Base-by-base conservation (phyloP, 2,113 vertebrate species). In the Hippocampus barbouri region DNA sequence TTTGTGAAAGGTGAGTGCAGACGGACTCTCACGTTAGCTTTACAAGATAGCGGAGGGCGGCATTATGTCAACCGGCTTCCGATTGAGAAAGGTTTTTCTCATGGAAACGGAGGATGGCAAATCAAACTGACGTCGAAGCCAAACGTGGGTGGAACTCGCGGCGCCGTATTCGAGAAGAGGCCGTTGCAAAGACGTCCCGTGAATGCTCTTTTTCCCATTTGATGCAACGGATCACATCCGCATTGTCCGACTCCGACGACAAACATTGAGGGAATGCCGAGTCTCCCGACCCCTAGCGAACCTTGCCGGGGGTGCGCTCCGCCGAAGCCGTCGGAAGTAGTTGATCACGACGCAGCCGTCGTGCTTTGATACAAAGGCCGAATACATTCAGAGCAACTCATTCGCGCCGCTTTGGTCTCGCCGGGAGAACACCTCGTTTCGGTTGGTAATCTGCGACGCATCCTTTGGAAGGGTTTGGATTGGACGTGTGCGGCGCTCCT, bases 201-300 rank as follows among this genome's bases (percentile, higher is more conserved):
- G 16, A 79, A n/a, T 34, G 59, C 56, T 71, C 34, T 71, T 15
- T 16, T 18, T 47, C 9, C 6, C 5, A 6, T 61, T 66, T 56
- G 85, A 87, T 84, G 85, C 86, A 81, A 86, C 88, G 83, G 86
- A 90, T 89, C 83, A 83, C 68, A 80, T 75, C 81, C 20, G 68
- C 80, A 72, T 78, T 14, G 2, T 76, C 27, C 76, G 79, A 79
- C 74, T 77, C 72, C 63, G 45, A 15, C 77, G 59, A 73, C 81
- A 84, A 79, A 83, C 79, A 76, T 41, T 68, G 78, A 80, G 84
- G 71, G 68, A 76, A 88, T 79, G 77, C 78, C 76, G 86, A 83
- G 72, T 67, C 27, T 8, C 66, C 45, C 71, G 75, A 80, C 79
- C 79, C 71, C 67, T 47, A 6, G 41, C 77, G 75, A 79, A 82